Evolutionary conservation across 2,888 invertebrate species (phyloP), one percentile per base, ranked within the genome.

Genomic region (Alitta virens): DNA sequence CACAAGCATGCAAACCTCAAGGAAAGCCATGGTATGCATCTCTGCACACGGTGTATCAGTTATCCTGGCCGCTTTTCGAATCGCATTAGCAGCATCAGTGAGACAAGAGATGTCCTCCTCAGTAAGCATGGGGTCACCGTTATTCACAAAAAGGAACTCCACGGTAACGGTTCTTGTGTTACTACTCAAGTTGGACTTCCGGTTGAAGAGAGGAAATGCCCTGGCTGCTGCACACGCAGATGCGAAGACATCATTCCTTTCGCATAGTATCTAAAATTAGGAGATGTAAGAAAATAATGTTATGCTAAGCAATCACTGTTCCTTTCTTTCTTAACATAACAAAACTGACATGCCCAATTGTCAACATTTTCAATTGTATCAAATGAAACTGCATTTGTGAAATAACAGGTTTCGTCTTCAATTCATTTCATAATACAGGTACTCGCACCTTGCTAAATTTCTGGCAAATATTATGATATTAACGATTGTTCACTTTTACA

Each of bases 11-110:
- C 75, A 72, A 74, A 90, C 90, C 83, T 90, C 85, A 40, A 93
- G 83, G 74, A 94, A 91, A 66, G 86, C 85, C 76, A 90, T 88
- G 0, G 92, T 91, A 74, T 90, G 88, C 91, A 94, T 91, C 71
- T 90, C 87, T 75, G 89, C 91, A 78, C 91, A 90, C 0, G 94
- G 94, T 16, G 87, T 89, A 81, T 94, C 94, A 0, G 93, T 91
- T 70, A 94, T 90, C 70, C 87, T 86, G 0, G 92, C 92, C 0
- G 92, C 88, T 26, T 90, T 83, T 3, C 92, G 85, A 16, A 92
- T 76, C n/a, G 79, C 77, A 33, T 79, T 73, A 5, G 78, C 78
- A 3, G 78, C 69, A 25, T 73, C 71, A 23, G 68, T 68, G 24
- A 84, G 66, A 69, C 79, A 81, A 21, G 71, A 63, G 0, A 82